Base-by-base conservation (phyloP, 2,797 vertebrate species). In the Sciurus carolinensis region DNA sequence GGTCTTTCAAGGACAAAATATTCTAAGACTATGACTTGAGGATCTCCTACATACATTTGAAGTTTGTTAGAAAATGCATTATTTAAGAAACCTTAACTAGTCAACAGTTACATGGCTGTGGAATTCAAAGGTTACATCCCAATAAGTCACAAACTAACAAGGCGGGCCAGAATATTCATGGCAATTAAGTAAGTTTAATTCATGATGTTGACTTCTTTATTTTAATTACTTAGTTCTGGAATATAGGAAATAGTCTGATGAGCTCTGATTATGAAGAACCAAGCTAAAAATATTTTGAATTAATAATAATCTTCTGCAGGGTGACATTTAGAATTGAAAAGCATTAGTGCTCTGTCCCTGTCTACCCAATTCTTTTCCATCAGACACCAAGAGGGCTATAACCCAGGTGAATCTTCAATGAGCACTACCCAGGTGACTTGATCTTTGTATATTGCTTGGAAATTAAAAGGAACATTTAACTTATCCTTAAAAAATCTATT, bases 211-310 rank as follows among this genome's bases (percentile, higher is more conserved):
- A 96, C 30, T 87, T 92, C 50, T 90, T 87, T 39, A 36, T 90
- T 95, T 95, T 92, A 96, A 93, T 96, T 93, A 95, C 30, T 94
- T 89, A 87, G 39, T n/a, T 87, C 57, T 93, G 75, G 18, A 93
- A 95, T 92, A 30, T 7, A 97, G 64, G 89, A 90, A 94, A 87
- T 75, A 94, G 47, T 42, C 52, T 97, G 81, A 97, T 95, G 91
- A 96, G 75, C 73, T 93, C 91, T 96, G 89, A 97, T 96, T 89
- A 91, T 81, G 50, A 15, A 93, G 77, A 84, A 66, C 42, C 84
- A 66, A 95, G 79, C 86, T 97, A 93, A 95, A 95, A 96, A 96
- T 95, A 94, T 90, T 87, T 83, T 91, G 14, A 91, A 90, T 97
- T 91, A 96, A 96, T 91, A 96, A 97, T 93, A 95, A 81, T 79